Base-by-base conservation (phyloP, 2,113 vertebrate genomes). In the Chascanopsetta lugubris region DNA sequence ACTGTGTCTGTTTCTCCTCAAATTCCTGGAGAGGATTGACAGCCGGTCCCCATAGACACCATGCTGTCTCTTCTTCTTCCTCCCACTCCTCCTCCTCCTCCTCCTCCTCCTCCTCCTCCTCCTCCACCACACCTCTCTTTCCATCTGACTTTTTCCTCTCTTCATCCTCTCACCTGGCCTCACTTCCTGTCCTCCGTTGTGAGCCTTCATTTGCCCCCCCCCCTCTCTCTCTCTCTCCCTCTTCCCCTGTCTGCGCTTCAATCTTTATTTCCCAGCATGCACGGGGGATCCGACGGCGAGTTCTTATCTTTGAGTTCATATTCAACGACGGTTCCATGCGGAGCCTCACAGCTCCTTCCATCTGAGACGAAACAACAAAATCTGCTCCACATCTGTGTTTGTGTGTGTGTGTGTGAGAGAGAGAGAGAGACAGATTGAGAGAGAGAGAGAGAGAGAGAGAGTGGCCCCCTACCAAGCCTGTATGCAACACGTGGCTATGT, bases 21-120 rank as follows among this genome's bases (percentile, higher is more conserved):
- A 86, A 88, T 91, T 93, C 88, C 85, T 87, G 81, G 87, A 94
- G 83, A 90, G 82, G 53, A 84, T 93, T 95, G 92, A 92, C 93
- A 94, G 92, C 80, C 78, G 61, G 82, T 93, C 92, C 92, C 90
- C 17, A 51, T 90, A 90, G 90, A 92, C 63, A 27, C 51, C 71
- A 74, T 87, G 47, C 12, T 59, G 74, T 67, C 60, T 64, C 22
- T 34, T 56, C 46, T 40, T 56, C 49, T 4, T 65, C 54, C n/a
- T 36, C 22, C 15, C 11, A 54, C 30, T 8, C 8, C 61, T 9
- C n/a, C n/a, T n/a, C n/a, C n/a, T n/a, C n/a, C n/a, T 59, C 38
- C 18, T 25, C 42, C 32, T 4, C 1, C 32, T 11, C 38, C 38
- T 58, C 17, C 13, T 18, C 15, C 15, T 12, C 38, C 29, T 42